Conservation (phyloP, 1,140 invertebrate genomes). For the Chionoecetes opilio region DNA sequence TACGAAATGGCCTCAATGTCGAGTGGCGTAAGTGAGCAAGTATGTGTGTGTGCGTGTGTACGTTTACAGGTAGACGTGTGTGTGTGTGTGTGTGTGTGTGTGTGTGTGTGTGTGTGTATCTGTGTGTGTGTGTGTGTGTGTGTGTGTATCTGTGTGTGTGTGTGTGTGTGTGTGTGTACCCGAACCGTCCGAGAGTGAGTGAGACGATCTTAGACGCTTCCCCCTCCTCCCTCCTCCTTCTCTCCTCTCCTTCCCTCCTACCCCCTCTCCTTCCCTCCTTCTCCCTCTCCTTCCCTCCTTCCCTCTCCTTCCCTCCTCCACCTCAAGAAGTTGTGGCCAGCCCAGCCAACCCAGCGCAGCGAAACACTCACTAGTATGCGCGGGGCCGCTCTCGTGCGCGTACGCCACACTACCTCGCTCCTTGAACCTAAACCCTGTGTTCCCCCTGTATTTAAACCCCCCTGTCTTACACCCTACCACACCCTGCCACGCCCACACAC, state of each 20-base stretch:
- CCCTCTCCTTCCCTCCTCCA: not conserved
- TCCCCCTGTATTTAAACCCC: no score
- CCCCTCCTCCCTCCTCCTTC: conserved; percentile 4
- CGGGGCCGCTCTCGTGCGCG: no score
- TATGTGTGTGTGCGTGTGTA: not conserved
- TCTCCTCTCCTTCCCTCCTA: not conserved
- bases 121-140: not conserved
- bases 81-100: conserved; percentile 40
- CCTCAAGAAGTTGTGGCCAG: conserved; percentile 24
- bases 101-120: not conserved
- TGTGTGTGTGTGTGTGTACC: conserved; percentile 52
- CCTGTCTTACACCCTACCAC: not conserved
- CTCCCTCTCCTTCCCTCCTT: not conserved
- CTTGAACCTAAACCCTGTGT: not conserved
- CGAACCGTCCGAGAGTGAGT: conserved; percentile 37
- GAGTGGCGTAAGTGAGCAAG: not conserved
- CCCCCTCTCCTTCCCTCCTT: not conserved
- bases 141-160: conserved; percentile 39
- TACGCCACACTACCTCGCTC: no score
- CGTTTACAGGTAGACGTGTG: not conserved
- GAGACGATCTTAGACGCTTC: conserved; percentile 35
- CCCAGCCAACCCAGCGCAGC: not conserved
- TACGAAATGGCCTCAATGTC: not conserved
- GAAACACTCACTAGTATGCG: conserved; percentile 19
- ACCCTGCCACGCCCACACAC: not conserved